Percentiles rank a stretch among this genome's conserved stretches.
phyloP scores from a whole-genome alignment of 2,888 invertebrate species.

The Polymixis lichenea region DNA sequence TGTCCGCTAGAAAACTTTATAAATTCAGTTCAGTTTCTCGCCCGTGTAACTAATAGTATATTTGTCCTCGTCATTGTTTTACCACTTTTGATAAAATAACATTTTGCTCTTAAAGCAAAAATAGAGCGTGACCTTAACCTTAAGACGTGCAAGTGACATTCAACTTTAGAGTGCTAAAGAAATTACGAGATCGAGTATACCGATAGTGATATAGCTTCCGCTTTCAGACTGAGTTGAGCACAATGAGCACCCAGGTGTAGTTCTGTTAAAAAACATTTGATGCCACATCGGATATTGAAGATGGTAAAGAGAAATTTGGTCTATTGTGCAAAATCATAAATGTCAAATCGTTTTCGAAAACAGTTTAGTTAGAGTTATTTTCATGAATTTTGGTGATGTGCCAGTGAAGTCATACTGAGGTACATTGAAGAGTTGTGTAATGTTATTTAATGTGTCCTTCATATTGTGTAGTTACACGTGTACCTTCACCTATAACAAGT shows the following conservation, averaged over 20 bases:
- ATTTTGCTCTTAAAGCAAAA: neutral
- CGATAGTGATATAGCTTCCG: neutral
- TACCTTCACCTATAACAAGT: neutral
- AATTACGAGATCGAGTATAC: neutral
- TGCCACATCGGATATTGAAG: neutral
- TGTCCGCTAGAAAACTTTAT: conserved; percentile 15
- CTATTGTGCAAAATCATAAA: neutral
- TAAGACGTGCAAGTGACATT: neutral
- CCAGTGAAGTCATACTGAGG: neutral
- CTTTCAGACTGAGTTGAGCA: neutral
- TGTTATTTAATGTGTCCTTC: neutral
- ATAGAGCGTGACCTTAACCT: neutral
- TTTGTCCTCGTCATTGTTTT: neutral
- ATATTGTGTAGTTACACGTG: conserved; percentile 3
- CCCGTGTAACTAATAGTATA: neutral
- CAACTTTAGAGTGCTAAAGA: neutral
- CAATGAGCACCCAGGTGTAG: no score
- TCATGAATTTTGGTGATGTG: neutral
- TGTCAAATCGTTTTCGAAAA: neutral
- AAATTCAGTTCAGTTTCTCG: neutral
- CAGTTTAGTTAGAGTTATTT: neutral
- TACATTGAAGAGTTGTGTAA: neutral
- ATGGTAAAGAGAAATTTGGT: no score
- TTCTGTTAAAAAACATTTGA: neutral
- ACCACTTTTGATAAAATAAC: neutral